phyloP scores from a whole-genome alignment of 2,113 vertebrate species.

The Xyliphius kryptos region DNA sequence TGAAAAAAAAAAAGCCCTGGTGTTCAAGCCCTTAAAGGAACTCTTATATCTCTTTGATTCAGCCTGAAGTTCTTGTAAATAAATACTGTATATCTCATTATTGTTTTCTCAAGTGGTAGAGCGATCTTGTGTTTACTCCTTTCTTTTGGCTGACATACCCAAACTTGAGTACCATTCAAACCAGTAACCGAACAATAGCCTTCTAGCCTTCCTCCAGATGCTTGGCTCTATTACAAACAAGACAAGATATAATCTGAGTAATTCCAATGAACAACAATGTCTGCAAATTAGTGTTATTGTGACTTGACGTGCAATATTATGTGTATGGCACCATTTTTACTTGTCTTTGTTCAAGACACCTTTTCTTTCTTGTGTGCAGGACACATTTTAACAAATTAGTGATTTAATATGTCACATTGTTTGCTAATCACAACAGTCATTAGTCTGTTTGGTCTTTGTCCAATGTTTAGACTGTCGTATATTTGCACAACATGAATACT shows the following conservation, averaged over 20 bases:
- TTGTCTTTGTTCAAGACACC: not conserved
- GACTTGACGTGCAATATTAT: constrained; percentile 8
- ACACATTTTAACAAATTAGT: constrained; percentile 1
- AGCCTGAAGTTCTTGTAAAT: too few species aligned
- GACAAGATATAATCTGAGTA: constrained; percentile 21
- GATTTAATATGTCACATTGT: constrained; percentile 3
- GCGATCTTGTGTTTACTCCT: too few species aligned
- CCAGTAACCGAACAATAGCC: constrained; percentile 12
- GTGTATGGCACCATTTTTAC: not conserved
- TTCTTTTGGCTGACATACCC: constrained; percentile 1
- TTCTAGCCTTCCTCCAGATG: too few species aligned
- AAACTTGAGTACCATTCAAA: constrained; percentile 5
- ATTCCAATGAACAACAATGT: constrained; percentile 9
- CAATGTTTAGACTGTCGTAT: constrained; percentile 19
- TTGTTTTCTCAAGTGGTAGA: too few species aligned
- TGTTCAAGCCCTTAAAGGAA: too few species aligned
- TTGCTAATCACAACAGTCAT: constrained; percentile 13
- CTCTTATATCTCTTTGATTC: too few species aligned
- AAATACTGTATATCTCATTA: too few species aligned
- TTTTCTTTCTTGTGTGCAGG: not conserved
- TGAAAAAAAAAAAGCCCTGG: too few species aligned
- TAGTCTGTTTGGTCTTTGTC: constrained; percentile 25
- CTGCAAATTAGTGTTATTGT: constrained; percentile 4
- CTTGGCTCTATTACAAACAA: constrained; percentile 14
- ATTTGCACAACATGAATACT: too few species aligned